These are phyloP conservation scores for Diabrotica undecimpunctata DNA, from an alignment of 1,140 invertebrate species.

Conservation along the genomic window DNA sequence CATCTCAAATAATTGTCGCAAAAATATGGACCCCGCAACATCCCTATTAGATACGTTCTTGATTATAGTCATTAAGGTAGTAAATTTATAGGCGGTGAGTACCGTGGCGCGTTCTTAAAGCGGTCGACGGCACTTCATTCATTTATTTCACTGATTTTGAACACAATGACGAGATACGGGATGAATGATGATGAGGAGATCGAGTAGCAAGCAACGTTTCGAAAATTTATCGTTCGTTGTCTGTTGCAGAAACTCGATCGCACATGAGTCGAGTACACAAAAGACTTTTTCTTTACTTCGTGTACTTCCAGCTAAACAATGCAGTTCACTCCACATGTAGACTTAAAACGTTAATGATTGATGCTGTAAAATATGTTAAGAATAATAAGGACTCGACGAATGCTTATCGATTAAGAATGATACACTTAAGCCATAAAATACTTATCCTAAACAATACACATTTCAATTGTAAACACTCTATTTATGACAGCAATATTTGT, in stretches of 20 bases:
- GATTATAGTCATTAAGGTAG: conserved; percentile 14
- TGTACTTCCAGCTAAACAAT: not conserved
- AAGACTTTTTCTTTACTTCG: not conserved
- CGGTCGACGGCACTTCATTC: conserved; percentile 17
- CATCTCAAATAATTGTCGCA: no score
- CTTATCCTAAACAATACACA: no score
- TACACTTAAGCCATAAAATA: no score
- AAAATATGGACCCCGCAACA: not conserved
- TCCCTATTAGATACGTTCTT: not conserved
- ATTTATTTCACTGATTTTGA: conserved; percentile 13
- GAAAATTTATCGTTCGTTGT: not conserved
- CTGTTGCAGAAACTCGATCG: not conserved
- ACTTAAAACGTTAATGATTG: no score
- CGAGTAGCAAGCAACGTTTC: conserved; percentile 1
- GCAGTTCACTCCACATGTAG: not conserved
- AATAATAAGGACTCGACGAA: no score
- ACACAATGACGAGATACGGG: conserved; percentile 11
- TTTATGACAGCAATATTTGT: no score
- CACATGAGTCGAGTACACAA: not conserved
- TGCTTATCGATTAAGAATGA: no score
- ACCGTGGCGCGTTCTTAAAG: conserved; percentile 14
- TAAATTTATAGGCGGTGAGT: conserved; percentile 13
- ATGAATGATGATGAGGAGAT: conserved; percentile 15
- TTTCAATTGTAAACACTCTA: no score
- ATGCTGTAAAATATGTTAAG: no score